Evolutionary conservation across 2,888 invertebrate genomes (phyloP).

Genomic region (Ennomos quercinarius): DNA sequence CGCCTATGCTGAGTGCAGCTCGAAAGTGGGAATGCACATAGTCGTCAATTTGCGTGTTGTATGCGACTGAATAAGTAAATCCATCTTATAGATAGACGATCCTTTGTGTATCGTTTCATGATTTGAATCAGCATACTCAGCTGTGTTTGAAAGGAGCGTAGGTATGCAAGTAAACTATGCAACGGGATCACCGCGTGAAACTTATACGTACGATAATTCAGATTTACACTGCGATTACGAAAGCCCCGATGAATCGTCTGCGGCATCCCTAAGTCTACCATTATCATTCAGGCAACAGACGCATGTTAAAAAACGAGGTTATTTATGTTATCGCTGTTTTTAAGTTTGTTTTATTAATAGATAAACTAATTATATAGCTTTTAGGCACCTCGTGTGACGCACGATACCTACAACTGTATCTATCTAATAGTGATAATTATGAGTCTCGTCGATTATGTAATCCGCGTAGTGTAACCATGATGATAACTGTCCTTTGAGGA

Average conservation of each 20-base stretch:
- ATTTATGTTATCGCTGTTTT: slow-evolving; percentile 24
- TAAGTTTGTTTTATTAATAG: slow-evolving; percentile 21
- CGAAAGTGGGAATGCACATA: too few species aligned
- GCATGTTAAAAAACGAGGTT: slow-evolving; percentile 34
- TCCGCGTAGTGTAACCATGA: slow-evolving; percentile 1
- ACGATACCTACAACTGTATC: neutral
- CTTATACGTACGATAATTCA: too few species aligned
- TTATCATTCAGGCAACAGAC: slow-evolving; percentile 30
- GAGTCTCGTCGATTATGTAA: slow-evolving; percentile 3
- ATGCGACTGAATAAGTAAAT: too few species aligned
- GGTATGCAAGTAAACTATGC: too few species aligned
- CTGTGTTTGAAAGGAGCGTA: too few species aligned
- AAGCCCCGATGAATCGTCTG: neutral
- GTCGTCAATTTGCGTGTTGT: too few species aligned
- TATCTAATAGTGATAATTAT: slow-evolving; percentile 2
- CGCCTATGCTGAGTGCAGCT: too few species aligned
- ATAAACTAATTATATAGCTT: slow-evolving; percentile 25
- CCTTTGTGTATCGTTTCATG: too few species aligned
- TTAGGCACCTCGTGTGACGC: neutral
- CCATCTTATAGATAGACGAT: too few species aligned
- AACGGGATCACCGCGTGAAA: too few species aligned
- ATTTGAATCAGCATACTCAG: too few species aligned
- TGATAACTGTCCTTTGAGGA: slow-evolving; percentile 5
- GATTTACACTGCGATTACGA: too few species aligned
- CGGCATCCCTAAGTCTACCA: slow-evolving; percentile 5